Evolutionary conservation across 1,140 invertebrate genomes (phyloP), one percentile per base, ranked within the genome.

Genomic region (Drosophila auraria): DNA sequence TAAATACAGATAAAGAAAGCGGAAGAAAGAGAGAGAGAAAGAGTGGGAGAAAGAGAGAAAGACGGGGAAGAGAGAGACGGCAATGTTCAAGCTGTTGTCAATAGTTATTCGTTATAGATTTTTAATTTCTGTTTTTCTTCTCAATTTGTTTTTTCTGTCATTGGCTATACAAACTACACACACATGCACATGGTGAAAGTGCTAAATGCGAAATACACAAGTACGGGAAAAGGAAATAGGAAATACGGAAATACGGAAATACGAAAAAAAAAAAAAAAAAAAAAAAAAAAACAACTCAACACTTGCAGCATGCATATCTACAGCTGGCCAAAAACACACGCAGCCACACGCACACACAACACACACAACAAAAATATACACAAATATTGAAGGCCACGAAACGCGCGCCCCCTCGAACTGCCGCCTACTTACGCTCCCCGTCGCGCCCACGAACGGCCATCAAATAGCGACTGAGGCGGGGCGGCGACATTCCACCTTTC

Each of bases 371-470:
- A 27, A 30, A 33, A 44, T 44, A 17, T 33, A 63, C 30, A 66
- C 36, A 69, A 57, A 40, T 27, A 27, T 73, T 61, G 64, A 71
- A 71, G 68, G 68, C 64, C 68, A 69, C 68, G 30, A 23, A 40
- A 57, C 36, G 20, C 54, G 0, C 33, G 36, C 50, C 59, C 44
- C 42, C 25, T 25, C 54, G 36, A 57, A 57, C 54, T 40, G 54
- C 54, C 54, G 36, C 66, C 76, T 79, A 80, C 78, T 80, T 80
- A 80, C 78, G 70, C 54, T 74, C 57, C 45, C 78, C 69, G 38
- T 80, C 78, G 27, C 72, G 71, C 68, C 71, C 65, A 57, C 80
- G 84, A 42, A 89, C 84, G 30, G 70, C 69, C 83, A 89, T 87
- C 70, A 89, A 76, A 73, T 89, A 89, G 63, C 83, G 82, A 56